A percentile compares a stretch with the other conserved stretches of the same genome.
Evolutionary conservation across 2,797 vertebrate species (phyloP).

Genomic region (Euthynnus affinis): DNA sequence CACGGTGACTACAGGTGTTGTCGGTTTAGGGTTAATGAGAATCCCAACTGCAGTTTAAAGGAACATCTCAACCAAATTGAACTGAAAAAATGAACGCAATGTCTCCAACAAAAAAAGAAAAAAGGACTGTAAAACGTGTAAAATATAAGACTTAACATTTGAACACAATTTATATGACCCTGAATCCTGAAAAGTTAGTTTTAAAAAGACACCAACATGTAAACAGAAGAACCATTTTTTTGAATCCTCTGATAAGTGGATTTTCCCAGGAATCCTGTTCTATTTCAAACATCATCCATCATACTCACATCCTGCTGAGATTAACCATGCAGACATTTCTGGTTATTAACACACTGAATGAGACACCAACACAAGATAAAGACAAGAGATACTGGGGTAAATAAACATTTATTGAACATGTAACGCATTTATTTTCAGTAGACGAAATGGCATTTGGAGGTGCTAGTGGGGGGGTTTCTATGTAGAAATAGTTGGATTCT

Average conservation of each 20-base stretch:
- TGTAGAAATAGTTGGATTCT: constrained; percentile 1
- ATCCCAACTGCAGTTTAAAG: neutral
- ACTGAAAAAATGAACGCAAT: too few relatives aligned
- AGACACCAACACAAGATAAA: neutral
- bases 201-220: neutral
- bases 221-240: neutral
- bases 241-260: too few relatives aligned
- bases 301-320: neutral
- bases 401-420: constrained; percentile 74
- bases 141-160: neutral
- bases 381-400: constrained; percentile 36
- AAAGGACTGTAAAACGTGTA: too few relatives aligned
- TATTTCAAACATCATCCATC: neutral
- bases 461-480: neutral
- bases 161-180: neutral
- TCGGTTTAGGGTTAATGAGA: neutral
- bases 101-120: too few relatives aligned
- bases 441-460: constrained; percentile 42
- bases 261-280: neutral
- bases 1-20: neutral
- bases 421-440: constrained; percentile 30
- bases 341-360: neutral
- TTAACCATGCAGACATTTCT: neutral
- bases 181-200: neutral
- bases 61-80: too few relatives aligned